Conservation (phyloP, 2,113 vertebrate genomes). For the Elaphurus davidianus region DNA sequence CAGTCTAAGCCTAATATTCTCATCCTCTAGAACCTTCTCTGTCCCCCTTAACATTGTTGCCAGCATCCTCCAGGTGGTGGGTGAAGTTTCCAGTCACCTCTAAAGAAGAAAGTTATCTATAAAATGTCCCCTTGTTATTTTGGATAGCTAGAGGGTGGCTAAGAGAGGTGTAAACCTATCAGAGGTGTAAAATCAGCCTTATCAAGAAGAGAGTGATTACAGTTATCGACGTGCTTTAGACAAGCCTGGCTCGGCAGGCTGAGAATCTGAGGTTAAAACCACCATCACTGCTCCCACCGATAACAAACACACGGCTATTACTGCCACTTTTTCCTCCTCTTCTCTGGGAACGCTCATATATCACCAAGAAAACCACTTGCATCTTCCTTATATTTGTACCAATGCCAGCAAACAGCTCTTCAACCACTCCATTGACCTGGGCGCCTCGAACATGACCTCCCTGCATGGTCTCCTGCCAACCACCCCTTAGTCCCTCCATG, state of each 20-base stretch:
- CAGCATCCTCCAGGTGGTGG: background rate
- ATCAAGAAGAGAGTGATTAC: no score
- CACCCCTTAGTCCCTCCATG: background rate
- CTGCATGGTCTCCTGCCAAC: background rate
- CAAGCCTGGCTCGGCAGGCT: background rate
- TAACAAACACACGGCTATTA: background rate
- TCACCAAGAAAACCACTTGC: background rate
- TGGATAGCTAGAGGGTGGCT: background rate
- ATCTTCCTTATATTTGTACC: background rate
- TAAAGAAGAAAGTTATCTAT: background rate
- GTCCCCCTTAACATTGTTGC: background rate
- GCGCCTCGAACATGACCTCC: background rate
- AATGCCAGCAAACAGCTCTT: background rate
- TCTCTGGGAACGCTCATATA: background rate
- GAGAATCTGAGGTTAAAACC: background rate
- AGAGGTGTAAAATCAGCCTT: background rate
- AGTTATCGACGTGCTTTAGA: background rate
- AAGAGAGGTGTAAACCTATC: background rate
- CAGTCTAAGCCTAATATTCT: background rate
- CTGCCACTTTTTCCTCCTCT: background rate
- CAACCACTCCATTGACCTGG: no score
- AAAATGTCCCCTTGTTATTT: background rate
- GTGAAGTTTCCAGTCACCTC: background rate
- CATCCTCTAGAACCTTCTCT: background rate
- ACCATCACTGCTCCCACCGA: background rate